Conservation (phyloP, 2,797 vertebrate genomes). For the Delichon dasypus region DNA sequence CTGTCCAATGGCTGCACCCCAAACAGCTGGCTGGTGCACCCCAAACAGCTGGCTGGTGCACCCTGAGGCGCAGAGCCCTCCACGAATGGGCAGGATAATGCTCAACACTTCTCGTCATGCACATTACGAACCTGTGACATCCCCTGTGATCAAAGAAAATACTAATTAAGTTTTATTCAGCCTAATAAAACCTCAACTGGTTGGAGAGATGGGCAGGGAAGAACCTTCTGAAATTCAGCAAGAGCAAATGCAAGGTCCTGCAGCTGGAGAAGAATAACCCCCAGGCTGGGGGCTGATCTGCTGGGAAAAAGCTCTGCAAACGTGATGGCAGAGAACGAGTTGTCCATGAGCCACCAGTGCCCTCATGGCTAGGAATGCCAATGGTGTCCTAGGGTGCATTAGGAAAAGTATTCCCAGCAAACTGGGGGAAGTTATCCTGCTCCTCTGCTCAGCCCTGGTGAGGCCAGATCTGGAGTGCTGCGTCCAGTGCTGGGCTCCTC, state of each 20-base stretch:
- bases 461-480: background rate
- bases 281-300: background rate
- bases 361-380: background rate
- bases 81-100: fast-evolving
- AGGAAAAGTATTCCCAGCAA: background rate
- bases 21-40: background rate
- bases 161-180: background rate
- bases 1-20: fast-evolving
- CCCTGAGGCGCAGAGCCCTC: background rate
- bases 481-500: background rate
- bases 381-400: background rate
- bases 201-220: background rate
- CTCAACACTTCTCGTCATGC: background rate
- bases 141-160: background rate
- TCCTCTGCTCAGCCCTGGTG: background rate
- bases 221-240: background rate
- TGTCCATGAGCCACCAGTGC: background rate
- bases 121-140: fast-evolving
- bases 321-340: background rate
- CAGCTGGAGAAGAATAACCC: background rate
- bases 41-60: background rate
- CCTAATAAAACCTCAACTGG: fast-evolving
- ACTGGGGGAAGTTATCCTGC: fast-evolving
- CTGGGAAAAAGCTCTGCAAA: background rate
- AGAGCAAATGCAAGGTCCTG: background rate